Evolutionary conservation across 2,113 vertebrate genomes (phyloP), one percentile per base, ranked within the genome.

Genomic region (Lethenteron camtschaticum): DNA sequence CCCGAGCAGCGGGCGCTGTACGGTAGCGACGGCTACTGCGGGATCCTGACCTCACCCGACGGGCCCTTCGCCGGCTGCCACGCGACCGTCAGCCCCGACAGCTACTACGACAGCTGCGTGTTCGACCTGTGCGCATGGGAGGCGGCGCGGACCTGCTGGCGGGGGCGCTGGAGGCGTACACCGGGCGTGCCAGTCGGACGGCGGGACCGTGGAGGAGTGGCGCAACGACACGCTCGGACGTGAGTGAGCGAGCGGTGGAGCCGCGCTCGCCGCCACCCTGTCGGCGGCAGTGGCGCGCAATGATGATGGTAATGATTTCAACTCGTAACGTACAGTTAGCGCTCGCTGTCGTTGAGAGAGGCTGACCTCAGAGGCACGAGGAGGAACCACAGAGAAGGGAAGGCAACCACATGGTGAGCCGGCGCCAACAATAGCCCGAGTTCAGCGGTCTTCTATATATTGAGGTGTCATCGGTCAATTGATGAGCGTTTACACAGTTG

Each of bases 221-320:
- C 81, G 79, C 68, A 79, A 74, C 1, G 68, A 69, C 11, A 75
- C 70, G 58, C 74, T 79, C 76, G 82, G 79, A 72, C 57, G 78
- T 80, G 73, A 79, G 80, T 76, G 41, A 41, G 41, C 41, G 41
- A 41, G 41, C 41, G 41, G 41, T 41, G 41, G 41, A 41, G 41
- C 41, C 41, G 41, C 5, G 41, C 41, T 41, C 41, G 41, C 41
- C 41, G 41, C 41, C 41, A 41, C 41, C 41, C 1, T 41, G 41
- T 41, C 41, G 6, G 41, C 41, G 41, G 41, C 41, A 41, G 41
- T 41, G 41, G 41, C 41, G 41, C 41, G 41, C 41, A 41, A 41
- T 41, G 41, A 41, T 41, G 41, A 41, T 41, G 41, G 41, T 41
- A 41, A 41, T 41, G 41, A 7, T 41, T 41, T 41, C 6, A 41